Conservation (phyloP, 2,797 vertebrate species). For the Pithecia hirsuta region DNA sequence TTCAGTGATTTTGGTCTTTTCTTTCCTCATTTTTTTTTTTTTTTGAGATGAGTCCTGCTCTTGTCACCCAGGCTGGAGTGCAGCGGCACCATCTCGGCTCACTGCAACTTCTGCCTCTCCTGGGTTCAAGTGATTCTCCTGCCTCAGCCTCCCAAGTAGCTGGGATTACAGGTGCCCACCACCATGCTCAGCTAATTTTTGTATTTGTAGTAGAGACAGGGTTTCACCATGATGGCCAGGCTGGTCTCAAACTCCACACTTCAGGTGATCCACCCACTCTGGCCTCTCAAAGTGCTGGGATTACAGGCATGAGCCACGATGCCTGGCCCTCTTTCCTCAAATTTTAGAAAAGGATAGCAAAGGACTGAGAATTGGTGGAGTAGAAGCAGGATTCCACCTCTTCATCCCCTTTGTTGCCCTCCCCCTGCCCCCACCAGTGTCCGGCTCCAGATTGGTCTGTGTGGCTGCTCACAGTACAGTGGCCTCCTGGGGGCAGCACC, state of each 20-base stretch:
- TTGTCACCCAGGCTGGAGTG: neutral
- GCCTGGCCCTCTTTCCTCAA: neutral
- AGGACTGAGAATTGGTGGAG: neutral
- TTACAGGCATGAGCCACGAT: neutral
- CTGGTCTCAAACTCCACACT: neutral
- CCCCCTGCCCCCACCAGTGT: rapidly evolving
- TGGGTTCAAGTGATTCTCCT: neutral
- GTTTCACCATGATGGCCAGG: neutral
- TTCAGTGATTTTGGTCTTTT: neutral
- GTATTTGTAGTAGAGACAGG: neutral
- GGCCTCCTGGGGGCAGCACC: neutral
- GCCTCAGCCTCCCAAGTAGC: neutral
- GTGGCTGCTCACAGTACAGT: neutral
- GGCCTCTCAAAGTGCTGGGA: neutral
- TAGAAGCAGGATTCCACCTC: neutral
- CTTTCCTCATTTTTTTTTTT: neutral
- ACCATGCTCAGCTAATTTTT: neutral
- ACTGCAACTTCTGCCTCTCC: neutral
- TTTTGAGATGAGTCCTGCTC: neutral
- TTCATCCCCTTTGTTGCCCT: rapidly evolving
- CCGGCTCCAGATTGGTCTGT: neutral
- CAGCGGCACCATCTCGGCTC: neutral
- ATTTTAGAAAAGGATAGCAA: neutral
- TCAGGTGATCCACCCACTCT: neutral
- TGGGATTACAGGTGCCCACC: neutral